Percentiles rank a stretch among this genome's conserved stretches.
Evolutionary conservation across 2,888 invertebrate species (phyloP).

Genomic region (Eustalomyia histrio): DNA sequence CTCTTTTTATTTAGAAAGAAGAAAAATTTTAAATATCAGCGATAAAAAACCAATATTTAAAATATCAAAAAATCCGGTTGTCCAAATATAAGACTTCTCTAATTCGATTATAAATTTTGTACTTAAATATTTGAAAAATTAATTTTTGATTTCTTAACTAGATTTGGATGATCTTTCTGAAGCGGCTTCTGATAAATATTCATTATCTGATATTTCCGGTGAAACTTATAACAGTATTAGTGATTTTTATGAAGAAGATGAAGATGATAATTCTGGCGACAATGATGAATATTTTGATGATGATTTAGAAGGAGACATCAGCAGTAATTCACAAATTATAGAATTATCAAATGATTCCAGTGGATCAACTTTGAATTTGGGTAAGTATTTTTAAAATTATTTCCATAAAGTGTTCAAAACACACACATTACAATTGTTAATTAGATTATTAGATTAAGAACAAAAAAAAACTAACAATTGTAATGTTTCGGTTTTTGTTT

Average conservation of each 20-base stretch:
- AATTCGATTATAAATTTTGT: no score
- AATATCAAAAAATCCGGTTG: no score
- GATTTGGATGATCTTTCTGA: constrained; percentile 63
- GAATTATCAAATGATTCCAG: constrained; percentile 68
- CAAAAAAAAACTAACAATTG: constrained; percentile 43
- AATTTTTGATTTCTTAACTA: constrained; percentile 6
- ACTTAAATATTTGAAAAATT: neutral
- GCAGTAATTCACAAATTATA: constrained; percentile 60
- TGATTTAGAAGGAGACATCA: constrained; percentile 22
- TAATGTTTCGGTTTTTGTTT: constrained; percentile 37
- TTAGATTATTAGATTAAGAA: neutral
- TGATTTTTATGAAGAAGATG: constrained; percentile 61
- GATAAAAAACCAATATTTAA: no score
- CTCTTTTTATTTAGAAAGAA: no score
- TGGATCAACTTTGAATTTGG: constrained; percentile 59
- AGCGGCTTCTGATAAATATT: constrained; percentile 61
- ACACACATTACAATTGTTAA: constrained; percentile 54
- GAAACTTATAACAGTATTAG: constrained; percentile 65
- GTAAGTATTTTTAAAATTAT: constrained; percentile 42
- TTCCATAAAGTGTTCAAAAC: neutral
- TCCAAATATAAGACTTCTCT: no score
- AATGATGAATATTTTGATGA: constrained; percentile 25
- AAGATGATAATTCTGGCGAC: constrained; percentile 31
- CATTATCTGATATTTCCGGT: constrained; percentile 67
- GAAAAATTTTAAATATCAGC: no score